A percentile compares a stretch with the other conserved stretches of the same genome.
Conservation (phyloP, 2,797 vertebrate species). For the Margarornis squamiger region DNA sequence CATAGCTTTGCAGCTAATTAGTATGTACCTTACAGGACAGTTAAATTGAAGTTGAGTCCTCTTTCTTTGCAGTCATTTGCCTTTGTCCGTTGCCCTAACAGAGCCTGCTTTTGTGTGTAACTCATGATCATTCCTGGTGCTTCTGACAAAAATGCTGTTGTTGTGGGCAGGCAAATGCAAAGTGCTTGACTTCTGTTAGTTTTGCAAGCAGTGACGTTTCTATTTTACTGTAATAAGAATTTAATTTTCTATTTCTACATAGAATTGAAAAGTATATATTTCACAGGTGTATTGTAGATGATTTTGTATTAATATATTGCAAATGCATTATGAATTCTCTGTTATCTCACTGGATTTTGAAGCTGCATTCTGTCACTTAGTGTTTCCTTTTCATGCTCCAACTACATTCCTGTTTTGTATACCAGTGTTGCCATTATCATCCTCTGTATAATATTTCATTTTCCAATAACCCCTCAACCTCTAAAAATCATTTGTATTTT, state of each 20-base stretch:
- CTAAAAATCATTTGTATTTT: not conserved
- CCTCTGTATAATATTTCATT: not conserved
- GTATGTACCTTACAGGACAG: conserved; percentile 89
- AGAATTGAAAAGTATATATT: conserved; percentile 16
- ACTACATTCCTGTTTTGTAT: conserved; percentile 1
- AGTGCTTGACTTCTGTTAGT: conserved; percentile 30
- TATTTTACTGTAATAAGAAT: conserved; percentile 3
- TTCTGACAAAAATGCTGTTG: conserved; percentile 52
- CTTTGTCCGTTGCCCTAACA: conserved; percentile 79
- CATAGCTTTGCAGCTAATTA: conserved; percentile 89
- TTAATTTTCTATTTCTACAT: conserved; percentile 25
- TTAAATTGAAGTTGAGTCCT: conserved; percentile 84
- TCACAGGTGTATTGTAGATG: conserved; percentile 35
- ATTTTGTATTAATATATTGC: conserved; percentile 32
- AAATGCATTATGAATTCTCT: conserved; percentile 45
- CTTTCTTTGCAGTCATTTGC: conserved; percentile 79
- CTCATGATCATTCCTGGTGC: conserved; percentile 31
- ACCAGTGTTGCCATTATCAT: not conserved
- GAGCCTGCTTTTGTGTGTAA: conserved; percentile 70
- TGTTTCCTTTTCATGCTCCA: not conserved
- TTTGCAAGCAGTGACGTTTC: conserved; percentile 36
- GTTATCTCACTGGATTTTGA: conserved; percentile 11
- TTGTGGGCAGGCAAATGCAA: conserved; percentile 57
- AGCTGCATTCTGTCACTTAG: conserved; percentile 48
- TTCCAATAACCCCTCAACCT: not conserved